Evolutionary conservation across 2,888 invertebrate genomes (phyloP).

Genomic region (Acleris emargana): DNA sequence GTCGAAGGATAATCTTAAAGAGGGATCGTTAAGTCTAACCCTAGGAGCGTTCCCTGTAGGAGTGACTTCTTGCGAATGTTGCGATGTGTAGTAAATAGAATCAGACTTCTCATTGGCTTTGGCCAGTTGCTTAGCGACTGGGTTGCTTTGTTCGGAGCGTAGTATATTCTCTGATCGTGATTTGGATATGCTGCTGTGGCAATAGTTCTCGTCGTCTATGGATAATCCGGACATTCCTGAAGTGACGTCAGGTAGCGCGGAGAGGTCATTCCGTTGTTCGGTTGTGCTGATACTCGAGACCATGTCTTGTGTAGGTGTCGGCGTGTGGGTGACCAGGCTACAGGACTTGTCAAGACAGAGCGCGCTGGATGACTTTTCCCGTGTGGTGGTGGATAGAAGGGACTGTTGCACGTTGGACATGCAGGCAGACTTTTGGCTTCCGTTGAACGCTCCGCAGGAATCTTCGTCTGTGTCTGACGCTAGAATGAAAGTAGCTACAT

Average conservation of each 20-base stretch:
- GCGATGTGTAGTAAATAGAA: conserved; percentile 78
- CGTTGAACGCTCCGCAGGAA: conserved; percentile 76
- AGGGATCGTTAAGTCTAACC: conserved; percentile 68
- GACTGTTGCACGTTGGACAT: conserved; percentile 77
- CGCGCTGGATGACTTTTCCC: conserved; percentile 78
- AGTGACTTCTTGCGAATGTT: conserved; percentile 76
- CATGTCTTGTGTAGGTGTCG: conserved; percentile 81
- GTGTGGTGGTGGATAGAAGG: conserved; percentile 63
- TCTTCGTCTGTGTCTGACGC: conserved; percentile 79
- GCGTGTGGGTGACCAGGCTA: conserved; percentile 76
- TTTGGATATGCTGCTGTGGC: conserved; percentile 76
- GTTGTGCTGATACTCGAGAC: conserved; percentile 80
- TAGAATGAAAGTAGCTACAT: conserved; percentile 41
- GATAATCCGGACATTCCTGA: conserved; percentile 81
- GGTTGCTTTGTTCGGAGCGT: conserved; percentile 71
- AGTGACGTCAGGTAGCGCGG: conserved; percentile 73
- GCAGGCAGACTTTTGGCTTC: conserved; percentile 78
- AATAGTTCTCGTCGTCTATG: conserved; percentile 77
- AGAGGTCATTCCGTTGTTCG: conserved; percentile 74
- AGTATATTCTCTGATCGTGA: conserved; percentile 78
- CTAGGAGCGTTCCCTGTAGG: conserved; percentile 70
- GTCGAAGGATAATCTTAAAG: conserved; percentile 72
- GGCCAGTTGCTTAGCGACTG: conserved; percentile 52
- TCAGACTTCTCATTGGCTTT: conserved; percentile 72
- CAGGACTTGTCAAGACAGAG: conserved; percentile 78